A percentile compares a stretch with the other conserved stretches of the same genome.
Conservation (phyloP, 2,797 vertebrate genomes). For the Eurystomus glaucurus region DNA sequence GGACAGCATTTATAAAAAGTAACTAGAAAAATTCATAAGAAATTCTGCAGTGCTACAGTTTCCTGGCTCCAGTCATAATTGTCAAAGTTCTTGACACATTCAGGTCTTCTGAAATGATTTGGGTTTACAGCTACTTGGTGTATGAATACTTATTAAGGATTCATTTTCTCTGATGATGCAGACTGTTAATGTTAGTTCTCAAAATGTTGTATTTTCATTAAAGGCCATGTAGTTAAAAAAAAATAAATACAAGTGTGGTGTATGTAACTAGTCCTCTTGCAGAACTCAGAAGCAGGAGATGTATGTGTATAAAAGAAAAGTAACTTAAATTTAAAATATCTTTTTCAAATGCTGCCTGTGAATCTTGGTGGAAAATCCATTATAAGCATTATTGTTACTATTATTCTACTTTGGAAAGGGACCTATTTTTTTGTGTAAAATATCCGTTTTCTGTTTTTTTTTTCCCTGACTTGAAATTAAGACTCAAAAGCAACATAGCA, state of each 20-base stretch:
- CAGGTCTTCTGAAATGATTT: slow-evolving; percentile 85
- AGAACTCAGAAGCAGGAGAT: slow-evolving; percentile 20
- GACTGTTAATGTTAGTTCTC: slow-evolving; percentile 71
- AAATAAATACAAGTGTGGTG: background rate
- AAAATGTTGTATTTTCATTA: slow-evolving; percentile 72
- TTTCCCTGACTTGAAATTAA: slow-evolving; percentile 8
- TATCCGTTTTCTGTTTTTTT: background rate
- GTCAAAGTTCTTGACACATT: slow-evolving; percentile 97
- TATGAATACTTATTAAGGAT: slow-evolving; percentile 83
- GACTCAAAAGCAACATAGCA: slow-evolving; percentile 20
- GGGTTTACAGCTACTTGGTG: slow-evolving; percentile 81
- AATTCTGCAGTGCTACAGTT: slow-evolving; percentile 93
- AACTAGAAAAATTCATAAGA: slow-evolving; percentile 97
- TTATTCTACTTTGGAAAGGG: background rate
- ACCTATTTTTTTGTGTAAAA: background rate
- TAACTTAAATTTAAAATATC: background rate
- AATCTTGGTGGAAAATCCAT: slow-evolving; percentile 42
- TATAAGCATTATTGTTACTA: background rate
- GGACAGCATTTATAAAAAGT: slow-evolving; percentile 91
- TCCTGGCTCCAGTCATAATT: slow-evolving; percentile 98
- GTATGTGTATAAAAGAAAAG: slow-evolving; percentile 37
- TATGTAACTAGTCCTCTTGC: slow-evolving; percentile 23
- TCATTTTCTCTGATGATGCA: slow-evolving; percentile 76
- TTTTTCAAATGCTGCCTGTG: slow-evolving; percentile 51
- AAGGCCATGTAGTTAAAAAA: slow-evolving; percentile 32